phyloP scores from a whole-genome alignment of 2,888 invertebrate genomes.

The Apodemia zela region DNA sequence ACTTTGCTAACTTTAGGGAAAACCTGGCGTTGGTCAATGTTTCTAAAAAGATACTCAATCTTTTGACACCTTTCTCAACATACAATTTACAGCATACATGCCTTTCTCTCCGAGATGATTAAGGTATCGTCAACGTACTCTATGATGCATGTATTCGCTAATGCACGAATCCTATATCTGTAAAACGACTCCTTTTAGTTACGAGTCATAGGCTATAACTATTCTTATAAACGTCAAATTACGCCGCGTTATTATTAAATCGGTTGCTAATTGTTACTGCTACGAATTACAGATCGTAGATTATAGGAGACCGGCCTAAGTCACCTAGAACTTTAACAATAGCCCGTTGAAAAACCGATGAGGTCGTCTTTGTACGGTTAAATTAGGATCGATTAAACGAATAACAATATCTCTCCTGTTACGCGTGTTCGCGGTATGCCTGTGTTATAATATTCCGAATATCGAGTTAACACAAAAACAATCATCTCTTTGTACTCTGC shows the following conservation, averaged over 20 bases:
- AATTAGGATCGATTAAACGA: conserved; percentile 6
- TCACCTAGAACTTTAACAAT: conserved; percentile 26
- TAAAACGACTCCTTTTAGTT: too few relatives aligned
- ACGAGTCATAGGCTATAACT: too few relatives aligned
- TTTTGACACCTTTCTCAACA: conserved; percentile 5
- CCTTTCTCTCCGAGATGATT: too few relatives aligned
- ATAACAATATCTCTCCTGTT: conserved; percentile 17
- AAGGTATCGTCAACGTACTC: background rate
- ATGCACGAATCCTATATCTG: too few relatives aligned
- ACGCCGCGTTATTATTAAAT: too few relatives aligned
- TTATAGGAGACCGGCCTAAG: too few relatives aligned
- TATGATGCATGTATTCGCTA: background rate
- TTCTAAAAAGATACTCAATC: background rate
- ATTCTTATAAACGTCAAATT: too few relatives aligned
- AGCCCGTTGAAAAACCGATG: conserved; percentile 27
- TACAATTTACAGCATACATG: too few relatives aligned
- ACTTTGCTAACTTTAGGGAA: background rate
- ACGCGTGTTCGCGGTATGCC: conserved; percentile 18
- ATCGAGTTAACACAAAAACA: background rate
- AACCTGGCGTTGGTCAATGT: background rate
- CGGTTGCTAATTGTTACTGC: too few relatives aligned
- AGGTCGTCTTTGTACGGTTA: conserved; percentile 13
- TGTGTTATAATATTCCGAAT: conserved; percentile 14
- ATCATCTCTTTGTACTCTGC: background rate
- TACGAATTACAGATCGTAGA: too few relatives aligned